A percentile compares a stretch with the other conserved stretches of the same genome.
phyloP scores from a whole-genome alignment of 2,113 vertebrate species.

The Pontoporia blainvillei region DNA sequence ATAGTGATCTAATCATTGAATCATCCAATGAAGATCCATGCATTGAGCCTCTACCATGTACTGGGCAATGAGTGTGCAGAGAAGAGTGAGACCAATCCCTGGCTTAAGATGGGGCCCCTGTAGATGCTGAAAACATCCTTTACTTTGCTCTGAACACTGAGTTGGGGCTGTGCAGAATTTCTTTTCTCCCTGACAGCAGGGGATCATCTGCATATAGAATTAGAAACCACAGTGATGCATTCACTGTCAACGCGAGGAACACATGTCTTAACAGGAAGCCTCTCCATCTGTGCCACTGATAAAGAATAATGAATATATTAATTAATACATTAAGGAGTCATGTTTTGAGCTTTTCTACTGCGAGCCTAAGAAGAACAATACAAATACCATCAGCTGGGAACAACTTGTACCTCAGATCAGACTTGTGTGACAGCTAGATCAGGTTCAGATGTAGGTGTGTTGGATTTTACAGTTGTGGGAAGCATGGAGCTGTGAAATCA shows the following conservation, averaged over 20 bases:
- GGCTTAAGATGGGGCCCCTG: neutral
- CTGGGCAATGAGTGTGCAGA: neutral
- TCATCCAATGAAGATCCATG: neutral
- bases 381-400: neutral
- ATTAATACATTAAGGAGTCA: constrained; percentile 19
- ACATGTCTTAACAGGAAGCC: neutral
- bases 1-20: neutral
- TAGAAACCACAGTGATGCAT: neutral
- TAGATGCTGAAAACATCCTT: neutral
- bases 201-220: neutral
- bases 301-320: constrained; percentile 34
- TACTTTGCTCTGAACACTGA: neutral
- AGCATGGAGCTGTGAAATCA: neutral
- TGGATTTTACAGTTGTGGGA: neutral
- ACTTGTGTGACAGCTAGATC: neutral
- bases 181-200: neutral
- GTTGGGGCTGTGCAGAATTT: neutral
- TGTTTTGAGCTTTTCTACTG: constrained; percentile 15
- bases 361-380: neutral
- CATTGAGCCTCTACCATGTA: neutral
- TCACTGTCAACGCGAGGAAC: neutral
- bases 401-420: neutral
- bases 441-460: neutral
- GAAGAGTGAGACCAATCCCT: neutral
- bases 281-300: neutral